Evolutionary conservation across 2,113 vertebrate genomes (phyloP).

Genomic region (Phainopepla nitens): DNA sequence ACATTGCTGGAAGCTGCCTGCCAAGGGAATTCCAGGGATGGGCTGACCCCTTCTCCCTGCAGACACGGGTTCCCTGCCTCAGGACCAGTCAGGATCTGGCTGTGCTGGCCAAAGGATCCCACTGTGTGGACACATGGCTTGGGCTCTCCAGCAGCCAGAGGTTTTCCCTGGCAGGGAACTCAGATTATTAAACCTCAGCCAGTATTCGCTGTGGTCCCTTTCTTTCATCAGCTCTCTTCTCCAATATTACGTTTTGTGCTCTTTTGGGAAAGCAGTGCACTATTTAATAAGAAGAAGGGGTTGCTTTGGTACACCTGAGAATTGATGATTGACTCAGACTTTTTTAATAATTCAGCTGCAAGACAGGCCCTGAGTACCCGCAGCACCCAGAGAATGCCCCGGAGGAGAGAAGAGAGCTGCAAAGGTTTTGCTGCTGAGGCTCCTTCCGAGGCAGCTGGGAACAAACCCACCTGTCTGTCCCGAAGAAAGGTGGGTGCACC

Average conservation of each 20-base stretch:
- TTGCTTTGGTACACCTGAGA: neutral
- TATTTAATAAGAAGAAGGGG: slow-evolving; percentile 35
- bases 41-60: neutral
- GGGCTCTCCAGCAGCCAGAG: accelerated
- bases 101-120: neutral
- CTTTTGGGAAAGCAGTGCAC: neutral
- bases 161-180: neutral
- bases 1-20: accelerated
- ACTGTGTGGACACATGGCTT: accelerated
- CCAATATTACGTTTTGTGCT: slow-evolving; percentile 29
- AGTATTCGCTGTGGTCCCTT: neutral
- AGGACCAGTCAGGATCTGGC: neutral
- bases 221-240: slow-evolving; percentile 9
- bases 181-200: neutral
- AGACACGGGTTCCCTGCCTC: accelerated
- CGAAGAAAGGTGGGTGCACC: neutral
- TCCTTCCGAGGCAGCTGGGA: neutral
- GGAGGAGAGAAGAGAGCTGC: neutral
- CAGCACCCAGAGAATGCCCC: neutral
- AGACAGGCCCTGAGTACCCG: neutral
- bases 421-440: neutral
- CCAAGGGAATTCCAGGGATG: accelerated
- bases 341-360: slow-evolving; percentile 36
- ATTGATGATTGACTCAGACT: slow-evolving; percentile 22
- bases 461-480: neutral